These are phyloP conservation scores for Genyomyrus donnyi DNA, from an alignment of 2,113 vertebrate genomes.

Conservation along the genomic window DNA sequence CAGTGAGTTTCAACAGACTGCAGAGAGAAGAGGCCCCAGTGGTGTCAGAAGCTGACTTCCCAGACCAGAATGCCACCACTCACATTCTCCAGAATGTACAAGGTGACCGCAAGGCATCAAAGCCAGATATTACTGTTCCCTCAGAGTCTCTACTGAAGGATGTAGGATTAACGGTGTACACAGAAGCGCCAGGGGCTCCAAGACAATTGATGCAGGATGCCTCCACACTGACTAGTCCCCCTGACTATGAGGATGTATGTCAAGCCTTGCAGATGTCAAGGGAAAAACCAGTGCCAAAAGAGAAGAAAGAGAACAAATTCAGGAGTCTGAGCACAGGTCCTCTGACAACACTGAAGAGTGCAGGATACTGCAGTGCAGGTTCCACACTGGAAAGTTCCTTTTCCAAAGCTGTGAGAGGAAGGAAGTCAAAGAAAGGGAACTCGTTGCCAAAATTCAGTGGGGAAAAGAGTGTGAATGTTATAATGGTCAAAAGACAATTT, in stretches of 20 bases:
- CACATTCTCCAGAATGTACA: conserved; percentile 23
- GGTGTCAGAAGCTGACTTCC: conserved; percentile 8
- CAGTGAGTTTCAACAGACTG: conserved; percentile 29
- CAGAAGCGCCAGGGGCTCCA: conserved; percentile 49
- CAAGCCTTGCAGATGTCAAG: conserved; percentile 36
- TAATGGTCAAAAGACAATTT: conserved; percentile 37
- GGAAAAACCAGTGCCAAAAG: conserved; percentile 24
- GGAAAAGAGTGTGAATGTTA: conserved; percentile 33
- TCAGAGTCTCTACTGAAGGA: conserved; percentile 60
- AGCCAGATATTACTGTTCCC: conserved; percentile 60
- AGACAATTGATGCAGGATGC: conserved; percentile 43
- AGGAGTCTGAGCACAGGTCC: conserved; percentile 29
- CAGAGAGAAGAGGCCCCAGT: conserved; percentile 29
- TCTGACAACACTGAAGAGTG: conserved; percentile 24
- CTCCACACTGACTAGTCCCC: conserved; percentile 48
- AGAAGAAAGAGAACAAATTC: conserved; percentile 46
- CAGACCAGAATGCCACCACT: conserved; percentile 30
- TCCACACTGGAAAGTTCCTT: neutral
- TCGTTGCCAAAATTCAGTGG: conserved; percentile 18
- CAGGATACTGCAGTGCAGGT: neutral
- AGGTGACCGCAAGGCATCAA: conserved; percentile 37
- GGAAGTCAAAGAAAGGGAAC: conserved; percentile 29
- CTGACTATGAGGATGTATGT: conserved; percentile 42
- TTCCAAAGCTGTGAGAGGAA: conserved; percentile 26
- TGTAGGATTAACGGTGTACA: conserved; percentile 62